These are phyloP conservation scores for Ctenosaura bakeri DNA, from an alignment of 2,797 vertebrate genomes.

Conservation along the genomic window DNA sequence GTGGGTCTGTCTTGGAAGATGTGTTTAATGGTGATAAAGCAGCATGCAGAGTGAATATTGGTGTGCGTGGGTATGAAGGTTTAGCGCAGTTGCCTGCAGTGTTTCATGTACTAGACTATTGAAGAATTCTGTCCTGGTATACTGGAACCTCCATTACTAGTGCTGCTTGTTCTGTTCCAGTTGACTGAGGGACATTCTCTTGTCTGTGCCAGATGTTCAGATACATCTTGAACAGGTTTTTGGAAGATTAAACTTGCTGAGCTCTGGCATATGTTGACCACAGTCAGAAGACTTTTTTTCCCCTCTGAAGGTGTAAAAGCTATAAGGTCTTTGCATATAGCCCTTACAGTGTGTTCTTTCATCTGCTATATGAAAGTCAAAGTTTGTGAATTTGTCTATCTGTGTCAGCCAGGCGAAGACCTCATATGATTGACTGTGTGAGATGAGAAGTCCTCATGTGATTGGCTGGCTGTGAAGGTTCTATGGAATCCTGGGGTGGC, in stretches of 20 bases:
- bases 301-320: background rate
- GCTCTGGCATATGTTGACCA: background rate
- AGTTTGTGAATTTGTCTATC: too few relatives aligned
- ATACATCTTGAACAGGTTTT: background rate
- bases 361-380: background rate
- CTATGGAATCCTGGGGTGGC: too few relatives aligned
- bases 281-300: background rate
- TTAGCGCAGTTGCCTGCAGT: background rate
- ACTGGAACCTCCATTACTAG: too few relatives aligned
- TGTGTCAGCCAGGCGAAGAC: too few relatives aligned
- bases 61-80: background rate
- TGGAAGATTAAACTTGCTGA: background rate
- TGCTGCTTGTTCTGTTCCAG: background rate
- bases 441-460: too few relatives aligned
- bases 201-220: background rate
- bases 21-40: background rate
- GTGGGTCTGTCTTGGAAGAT: background rate
- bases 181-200: background rate
- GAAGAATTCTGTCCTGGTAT: background rate
- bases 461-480: too few relatives aligned
- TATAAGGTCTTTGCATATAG: conserved; percentile 4
- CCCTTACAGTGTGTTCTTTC: background rate
- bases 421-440: too few relatives aligned
- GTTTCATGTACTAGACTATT: background rate
- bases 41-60: background rate